These are phyloP conservation scores for Eremobia ochroleuca DNA, from an alignment of 2,888 invertebrate genomes.

Conservation along the genomic window DNA sequence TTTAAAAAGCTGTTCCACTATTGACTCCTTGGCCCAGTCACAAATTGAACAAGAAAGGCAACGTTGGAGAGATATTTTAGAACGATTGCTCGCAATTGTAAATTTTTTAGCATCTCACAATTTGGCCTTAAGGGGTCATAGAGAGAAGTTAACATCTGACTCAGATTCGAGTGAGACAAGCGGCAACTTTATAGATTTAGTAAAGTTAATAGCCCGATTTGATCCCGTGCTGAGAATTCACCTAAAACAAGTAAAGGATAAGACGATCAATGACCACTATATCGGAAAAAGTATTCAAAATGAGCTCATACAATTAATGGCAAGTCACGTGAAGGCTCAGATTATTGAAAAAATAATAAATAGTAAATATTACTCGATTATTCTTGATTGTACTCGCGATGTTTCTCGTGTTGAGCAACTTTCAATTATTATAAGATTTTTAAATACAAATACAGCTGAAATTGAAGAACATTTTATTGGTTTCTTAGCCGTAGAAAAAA, in stretches of 20 bases:
- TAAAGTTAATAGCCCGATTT: no score
- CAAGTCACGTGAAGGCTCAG: neutral
- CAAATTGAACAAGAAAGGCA: constrained; percentile 1
- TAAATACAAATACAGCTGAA: neutral
- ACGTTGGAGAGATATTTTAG: constrained; percentile 2
- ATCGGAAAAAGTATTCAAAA: neutral
- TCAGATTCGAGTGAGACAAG: neutral
- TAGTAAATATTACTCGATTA: neutral
- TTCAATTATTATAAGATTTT: neutral
- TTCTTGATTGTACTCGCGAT: neutral
- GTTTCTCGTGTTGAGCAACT: neutral
- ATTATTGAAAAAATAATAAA: neutral
- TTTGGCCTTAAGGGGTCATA: neutral
- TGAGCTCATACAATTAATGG: neutral
- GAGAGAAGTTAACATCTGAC: neutral
- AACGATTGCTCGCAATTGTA: neutral
- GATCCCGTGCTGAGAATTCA: neutral
- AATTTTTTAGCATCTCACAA: neutral
- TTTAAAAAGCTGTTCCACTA: neutral
- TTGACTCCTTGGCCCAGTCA: neutral
- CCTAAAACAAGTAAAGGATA: neutral
- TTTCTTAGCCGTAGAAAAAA: no score
- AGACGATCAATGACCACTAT: neutral
- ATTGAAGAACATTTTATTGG: neutral
- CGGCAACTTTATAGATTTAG: no score